phyloP scores from a whole-genome alignment of 2,113 vertebrate species.

The Poicephalus meyeri region DNA sequence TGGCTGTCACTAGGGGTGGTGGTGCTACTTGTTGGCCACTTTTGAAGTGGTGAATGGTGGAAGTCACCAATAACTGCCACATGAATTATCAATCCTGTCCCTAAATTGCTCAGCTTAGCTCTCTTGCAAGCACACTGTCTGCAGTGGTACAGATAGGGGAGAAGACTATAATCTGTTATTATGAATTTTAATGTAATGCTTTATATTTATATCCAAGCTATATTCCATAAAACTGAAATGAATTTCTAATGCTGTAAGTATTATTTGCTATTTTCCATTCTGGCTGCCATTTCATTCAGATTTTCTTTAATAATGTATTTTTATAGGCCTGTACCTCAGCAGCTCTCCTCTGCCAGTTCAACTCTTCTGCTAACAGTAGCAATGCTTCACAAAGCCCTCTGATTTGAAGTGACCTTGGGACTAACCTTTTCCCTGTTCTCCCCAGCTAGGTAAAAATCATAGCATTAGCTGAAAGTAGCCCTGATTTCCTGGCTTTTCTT shows the following conservation, averaged over 20 bases:
- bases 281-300: constrained; percentile 39
- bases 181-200: constrained; percentile 62
- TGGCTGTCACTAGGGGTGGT: neutral
- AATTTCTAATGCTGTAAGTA: constrained; percentile 48
- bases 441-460: constrained; percentile 3
- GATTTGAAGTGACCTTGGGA: constrained; percentile 47
- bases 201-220: constrained; percentile 57
- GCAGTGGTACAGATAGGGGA: constrained; percentile 27
- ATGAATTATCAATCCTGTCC: neutral
- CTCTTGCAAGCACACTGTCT: neutral
- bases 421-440: neutral
- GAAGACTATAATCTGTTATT: constrained; percentile 45
- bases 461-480: neutral
- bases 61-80: neutral
- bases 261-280: constrained; percentile 58
- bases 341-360: constrained; percentile 10
- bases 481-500: neutral
- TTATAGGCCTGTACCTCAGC: constrained; percentile 39
- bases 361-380: neutral
- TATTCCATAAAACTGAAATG: constrained; percentile 50
- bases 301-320: constrained; percentile 63
- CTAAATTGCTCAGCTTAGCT: constrained; percentile 6
- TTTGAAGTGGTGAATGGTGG: neutral
- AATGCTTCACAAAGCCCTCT: neutral
- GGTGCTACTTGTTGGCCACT: neutral